A percentile compares a stretch with the other conserved stretches of the same genome.
Evolutionary conservation across 35 echinoderm and acorn worm genomes (phyloP).

Genomic region (Patiria miniata): DNA sequence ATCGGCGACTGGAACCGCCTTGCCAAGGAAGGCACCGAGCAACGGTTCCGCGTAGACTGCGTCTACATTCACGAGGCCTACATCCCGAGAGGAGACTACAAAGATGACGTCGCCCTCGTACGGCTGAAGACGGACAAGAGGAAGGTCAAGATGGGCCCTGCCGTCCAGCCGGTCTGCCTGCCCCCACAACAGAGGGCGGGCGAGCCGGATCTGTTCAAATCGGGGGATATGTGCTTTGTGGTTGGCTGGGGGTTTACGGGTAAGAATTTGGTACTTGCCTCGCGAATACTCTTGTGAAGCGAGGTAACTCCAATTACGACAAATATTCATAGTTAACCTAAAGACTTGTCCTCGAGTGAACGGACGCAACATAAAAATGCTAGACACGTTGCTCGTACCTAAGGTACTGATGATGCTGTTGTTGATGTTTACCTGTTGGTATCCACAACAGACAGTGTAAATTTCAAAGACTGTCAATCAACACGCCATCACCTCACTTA

Average conservation of each 20-base stretch:
- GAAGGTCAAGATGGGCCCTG: conserved; percentile 35
- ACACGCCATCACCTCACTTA: no score
- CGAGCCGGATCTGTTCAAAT: conserved; percentile 50
- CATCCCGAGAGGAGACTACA: conserved; percentile 11
- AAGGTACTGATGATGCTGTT: no score
- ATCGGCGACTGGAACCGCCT: conserved; percentile 60
- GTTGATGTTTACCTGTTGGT: no score
- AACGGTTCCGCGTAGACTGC: conserved; percentile 68
- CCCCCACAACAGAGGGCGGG: conserved; percentile 17
- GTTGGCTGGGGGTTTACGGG: conserved; percentile 83
- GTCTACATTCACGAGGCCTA: conserved; percentile 68
- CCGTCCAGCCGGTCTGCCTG: conserved; percentile 63
- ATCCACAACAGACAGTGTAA: no score
- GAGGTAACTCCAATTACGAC: no score
- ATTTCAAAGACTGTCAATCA: no score
- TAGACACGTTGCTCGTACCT: no score
- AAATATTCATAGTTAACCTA: no score
- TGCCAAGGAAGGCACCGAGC: conserved; percentile 51
- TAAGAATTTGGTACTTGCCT: conserved; percentile 9
- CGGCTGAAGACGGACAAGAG: conserved; percentile 47
- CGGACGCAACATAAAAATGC: no score
- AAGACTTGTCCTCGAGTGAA: no score
- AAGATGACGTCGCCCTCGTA: conserved; percentile 85
- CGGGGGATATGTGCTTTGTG: conserved; percentile 58
- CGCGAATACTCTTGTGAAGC: no score